Percentiles rank a stretch among this genome's conserved stretches.
phyloP scores from a whole-genome alignment of 53 echinoderm and acorn worm species.

The Crossaster papposus region DNA sequence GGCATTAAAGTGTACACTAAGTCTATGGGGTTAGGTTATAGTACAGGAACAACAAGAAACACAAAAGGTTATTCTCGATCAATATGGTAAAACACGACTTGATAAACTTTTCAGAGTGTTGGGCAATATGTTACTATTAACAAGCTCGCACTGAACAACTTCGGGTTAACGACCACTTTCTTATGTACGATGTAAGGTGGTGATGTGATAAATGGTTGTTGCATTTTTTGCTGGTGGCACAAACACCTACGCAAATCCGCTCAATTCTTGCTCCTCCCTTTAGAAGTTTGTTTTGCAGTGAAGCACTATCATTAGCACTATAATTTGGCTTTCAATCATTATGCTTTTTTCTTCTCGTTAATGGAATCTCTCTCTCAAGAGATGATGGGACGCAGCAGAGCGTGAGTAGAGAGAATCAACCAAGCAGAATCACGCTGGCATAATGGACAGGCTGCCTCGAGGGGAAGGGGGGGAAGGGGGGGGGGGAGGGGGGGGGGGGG shows the following conservation, averaged over 20 bases:
- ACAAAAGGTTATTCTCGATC: no score
- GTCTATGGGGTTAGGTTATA: no score
- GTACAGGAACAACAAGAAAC: no score
- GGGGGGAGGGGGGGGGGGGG: not conserved
- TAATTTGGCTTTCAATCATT: constrained; percentile 54
- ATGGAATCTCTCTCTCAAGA: constrained; percentile 48
- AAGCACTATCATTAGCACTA: constrained; percentile 40
- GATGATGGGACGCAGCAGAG: constrained; percentile 43
- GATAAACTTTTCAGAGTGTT: no score
- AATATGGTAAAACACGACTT: no score
- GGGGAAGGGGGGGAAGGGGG: not conserved
- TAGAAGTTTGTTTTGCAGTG: constrained; percentile 9
- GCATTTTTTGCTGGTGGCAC: not conserved
- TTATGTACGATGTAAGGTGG: not conserved
- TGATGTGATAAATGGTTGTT: not conserved
- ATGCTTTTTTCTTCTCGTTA: constrained; percentile 19
- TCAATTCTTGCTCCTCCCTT: not conserved
- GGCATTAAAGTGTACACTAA: no score
- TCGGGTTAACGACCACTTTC: no score
- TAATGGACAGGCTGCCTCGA: constrained; percentile 54
- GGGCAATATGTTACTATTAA: no score
- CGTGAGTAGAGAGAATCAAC: constrained; percentile 31
- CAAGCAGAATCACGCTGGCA: constrained; percentile 34
- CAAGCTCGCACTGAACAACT: no score
- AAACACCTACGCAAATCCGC: not conserved